Evolutionary conservation across 1,140 invertebrate species (phyloP).

Genomic region (Drosophila ironensis): DNA sequence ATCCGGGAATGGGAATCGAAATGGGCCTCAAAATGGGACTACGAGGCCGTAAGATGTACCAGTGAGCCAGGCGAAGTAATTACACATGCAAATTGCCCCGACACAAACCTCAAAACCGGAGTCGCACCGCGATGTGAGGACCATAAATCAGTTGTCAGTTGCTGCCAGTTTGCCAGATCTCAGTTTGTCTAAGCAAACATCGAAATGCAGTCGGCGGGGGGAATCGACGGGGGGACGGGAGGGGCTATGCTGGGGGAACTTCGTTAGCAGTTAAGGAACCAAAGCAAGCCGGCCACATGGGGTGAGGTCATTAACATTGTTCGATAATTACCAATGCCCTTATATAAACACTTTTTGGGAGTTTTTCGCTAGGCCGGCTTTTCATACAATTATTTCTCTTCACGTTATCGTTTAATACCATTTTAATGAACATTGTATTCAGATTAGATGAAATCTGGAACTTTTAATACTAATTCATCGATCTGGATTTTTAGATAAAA

Average conservation of each 20-base stretch:
- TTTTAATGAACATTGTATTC: too few species aligned
- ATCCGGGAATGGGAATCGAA: background rate
- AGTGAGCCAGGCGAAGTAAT: conserved; percentile 36
- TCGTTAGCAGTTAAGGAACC: conserved; percentile 14
- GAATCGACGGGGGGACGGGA: too few species aligned
- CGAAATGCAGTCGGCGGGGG: conserved; percentile 15
- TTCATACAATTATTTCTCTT: too few species aligned
- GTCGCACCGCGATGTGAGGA: conserved; percentile 20
- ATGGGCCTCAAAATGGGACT: conserved; percentile 11
- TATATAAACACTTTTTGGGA: too few species aligned
- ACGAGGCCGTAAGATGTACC: conserved; percentile 25
- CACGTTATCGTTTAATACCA: too few species aligned
- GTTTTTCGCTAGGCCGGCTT: too few species aligned
- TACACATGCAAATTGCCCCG: conserved; percentile 54
- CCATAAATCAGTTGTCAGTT: conserved; percentile 53
- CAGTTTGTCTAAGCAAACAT: conserved; percentile 37
- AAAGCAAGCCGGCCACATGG: background rate
- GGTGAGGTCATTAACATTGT: conserved; percentile 21
- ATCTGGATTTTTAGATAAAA: too few species aligned
- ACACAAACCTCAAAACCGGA: conserved; percentile 23
- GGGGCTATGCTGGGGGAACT: background rate
- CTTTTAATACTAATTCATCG: too few species aligned
- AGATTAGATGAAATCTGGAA: too few species aligned
- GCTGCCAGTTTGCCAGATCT: conserved; percentile 13
- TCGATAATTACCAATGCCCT: conserved; percentile 7